These are phyloP conservation scores for Sebastes hopkinsi DNA, from an alignment of 2,797 vertebrate species.

Conservation along the genomic window DNA sequence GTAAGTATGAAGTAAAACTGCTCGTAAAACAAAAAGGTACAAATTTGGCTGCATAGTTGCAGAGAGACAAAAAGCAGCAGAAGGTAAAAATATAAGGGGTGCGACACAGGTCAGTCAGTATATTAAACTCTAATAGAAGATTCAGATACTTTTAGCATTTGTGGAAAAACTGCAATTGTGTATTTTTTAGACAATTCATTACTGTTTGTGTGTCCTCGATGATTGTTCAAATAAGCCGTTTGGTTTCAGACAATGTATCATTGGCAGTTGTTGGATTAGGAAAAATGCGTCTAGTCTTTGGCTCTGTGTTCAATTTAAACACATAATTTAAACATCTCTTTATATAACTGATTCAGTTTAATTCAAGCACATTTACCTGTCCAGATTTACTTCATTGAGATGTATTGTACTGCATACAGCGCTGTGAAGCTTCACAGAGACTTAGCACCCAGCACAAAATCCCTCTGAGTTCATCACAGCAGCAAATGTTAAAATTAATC, in stretches of 20 bases:
- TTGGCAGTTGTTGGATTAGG: background rate
- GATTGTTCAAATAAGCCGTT: background rate
- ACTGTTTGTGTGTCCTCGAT: background rate
- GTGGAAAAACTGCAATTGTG: background rate
- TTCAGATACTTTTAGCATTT: background rate
- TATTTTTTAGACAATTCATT: background rate
- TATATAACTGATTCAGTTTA: background rate
- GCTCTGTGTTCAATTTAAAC: background rate
- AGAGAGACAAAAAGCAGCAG: background rate
- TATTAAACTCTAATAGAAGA: background rate
- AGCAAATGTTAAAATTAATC: conserved; percentile 29
- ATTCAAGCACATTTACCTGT: conserved; percentile 9
- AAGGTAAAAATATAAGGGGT: background rate
- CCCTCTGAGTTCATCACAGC: conserved; percentile 10
- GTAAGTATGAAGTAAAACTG: background rate
- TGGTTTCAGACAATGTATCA: background rate
- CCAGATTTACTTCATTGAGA: background rate
- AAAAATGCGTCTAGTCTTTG: background rate
- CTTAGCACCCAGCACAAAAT: conserved; percentile 25
- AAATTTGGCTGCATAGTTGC: background rate
- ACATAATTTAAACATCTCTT: background rate
- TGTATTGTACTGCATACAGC: background rate
- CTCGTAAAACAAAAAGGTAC: background rate
- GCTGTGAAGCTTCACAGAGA: conserved; percentile 4
- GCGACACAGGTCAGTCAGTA: background rate